Evolutionary conservation across 1,140 invertebrate genomes (phyloP).

Genomic region (Ridgeia piscesae): DNA sequence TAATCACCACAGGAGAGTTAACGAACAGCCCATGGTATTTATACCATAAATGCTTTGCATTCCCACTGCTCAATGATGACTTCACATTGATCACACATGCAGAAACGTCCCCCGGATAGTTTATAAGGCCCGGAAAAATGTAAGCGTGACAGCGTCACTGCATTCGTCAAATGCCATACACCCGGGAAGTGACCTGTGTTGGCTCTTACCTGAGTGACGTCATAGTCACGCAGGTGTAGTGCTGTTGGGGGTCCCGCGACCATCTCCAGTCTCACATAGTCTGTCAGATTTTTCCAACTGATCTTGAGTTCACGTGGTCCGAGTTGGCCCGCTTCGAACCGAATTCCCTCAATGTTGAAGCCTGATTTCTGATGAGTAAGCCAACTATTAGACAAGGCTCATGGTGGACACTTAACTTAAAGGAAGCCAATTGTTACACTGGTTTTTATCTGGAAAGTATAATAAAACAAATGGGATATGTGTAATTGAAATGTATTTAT

Average conservation of each 20-base stretch:
- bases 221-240: constrained; percentile 44
- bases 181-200: neutral
- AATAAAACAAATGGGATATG: too few species aligned
- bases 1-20: too few species aligned
- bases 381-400: neutral
- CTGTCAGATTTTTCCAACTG: constrained; percentile 42
- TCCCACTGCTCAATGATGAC: too few species aligned
- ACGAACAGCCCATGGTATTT: too few species aligned
- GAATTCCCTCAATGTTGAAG: constrained; percentile 41
- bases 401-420: neutral
- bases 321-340: constrained; percentile 42
- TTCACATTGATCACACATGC: too few species aligned
- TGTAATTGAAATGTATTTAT: too few species aligned
- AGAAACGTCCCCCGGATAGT: too few species aligned
- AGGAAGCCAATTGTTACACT: neutral
- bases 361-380: constrained; percentile 34
- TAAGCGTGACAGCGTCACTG: too few species aligned
- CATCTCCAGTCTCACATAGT: constrained; percentile 47
- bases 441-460: too few species aligned
- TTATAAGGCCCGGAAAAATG: too few species aligned
- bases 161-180: neutral
- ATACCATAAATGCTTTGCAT: too few species aligned
- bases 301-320: constrained; percentile 48
- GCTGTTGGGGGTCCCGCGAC: constrained; percentile 48
- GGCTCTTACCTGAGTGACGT: constrained; percentile 39